A percentile compares a stretch with the other conserved stretches of the same genome.
Evolutionary conservation across 2,113 vertebrate species (phyloP).

Genomic region (Morphnarchus princeps): DNA sequence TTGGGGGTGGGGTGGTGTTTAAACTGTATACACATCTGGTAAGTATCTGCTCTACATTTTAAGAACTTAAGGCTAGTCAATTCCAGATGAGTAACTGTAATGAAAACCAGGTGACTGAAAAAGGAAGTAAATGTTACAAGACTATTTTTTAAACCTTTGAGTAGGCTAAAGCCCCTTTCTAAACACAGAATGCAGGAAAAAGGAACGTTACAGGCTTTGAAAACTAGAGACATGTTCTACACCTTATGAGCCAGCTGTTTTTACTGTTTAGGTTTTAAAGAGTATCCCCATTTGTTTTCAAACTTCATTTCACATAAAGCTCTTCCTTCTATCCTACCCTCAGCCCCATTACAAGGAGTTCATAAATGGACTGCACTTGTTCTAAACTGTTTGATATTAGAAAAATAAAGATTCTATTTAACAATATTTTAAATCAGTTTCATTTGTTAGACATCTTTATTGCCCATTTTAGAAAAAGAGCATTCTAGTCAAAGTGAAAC

Average conservation of each 20-base stretch:
- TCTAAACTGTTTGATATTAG: not conserved
- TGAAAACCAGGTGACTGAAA: not conserved
- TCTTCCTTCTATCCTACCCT: not conserved
- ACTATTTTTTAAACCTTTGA: not conserved
- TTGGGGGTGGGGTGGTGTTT: not conserved
- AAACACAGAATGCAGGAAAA: not conserved
- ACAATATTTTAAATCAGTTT: not conserved
- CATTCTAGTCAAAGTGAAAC: not conserved
- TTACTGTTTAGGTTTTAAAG: not conserved
- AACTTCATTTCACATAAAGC: not conserved
- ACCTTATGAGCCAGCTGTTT: not conserved
- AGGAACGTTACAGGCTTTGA: not conserved
- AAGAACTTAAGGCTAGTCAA: not conserved
- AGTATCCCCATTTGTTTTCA: not conserved
- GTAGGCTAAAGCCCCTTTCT: not conserved
- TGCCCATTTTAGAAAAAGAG: not conserved
- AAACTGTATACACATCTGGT: not conserved
- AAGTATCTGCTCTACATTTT: not conserved
- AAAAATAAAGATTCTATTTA: not conserved
- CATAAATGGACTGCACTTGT: not conserved
- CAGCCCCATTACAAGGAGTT: not conserved
- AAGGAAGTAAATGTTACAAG: not conserved
- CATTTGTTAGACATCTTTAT: not conserved
- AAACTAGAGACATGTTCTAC: not conserved
- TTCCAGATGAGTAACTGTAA: not conserved